phyloP scores from a whole-genome alignment of 1,140 invertebrate species.

The Ephestia elutella region DNA sequence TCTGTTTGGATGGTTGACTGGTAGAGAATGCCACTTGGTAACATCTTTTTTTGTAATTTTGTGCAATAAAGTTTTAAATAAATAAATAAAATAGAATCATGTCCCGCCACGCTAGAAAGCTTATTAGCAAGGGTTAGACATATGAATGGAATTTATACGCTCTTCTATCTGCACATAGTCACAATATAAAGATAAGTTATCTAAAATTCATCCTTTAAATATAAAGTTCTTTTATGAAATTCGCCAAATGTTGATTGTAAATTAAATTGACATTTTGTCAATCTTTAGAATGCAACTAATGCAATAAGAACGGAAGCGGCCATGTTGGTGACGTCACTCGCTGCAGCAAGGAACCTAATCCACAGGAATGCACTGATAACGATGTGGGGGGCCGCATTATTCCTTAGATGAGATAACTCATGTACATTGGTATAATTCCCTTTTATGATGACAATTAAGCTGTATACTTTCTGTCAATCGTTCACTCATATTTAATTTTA shows the following conservation, averaged over 20 bases:
- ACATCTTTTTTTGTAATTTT: too few species aligned
- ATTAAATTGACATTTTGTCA: neutral
- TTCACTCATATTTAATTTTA: neutral
- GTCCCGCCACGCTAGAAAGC: too few species aligned
- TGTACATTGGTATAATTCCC: constrained; percentile 10
- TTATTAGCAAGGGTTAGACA: too few species aligned
- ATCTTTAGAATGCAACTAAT: neutral
- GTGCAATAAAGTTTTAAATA: too few species aligned
- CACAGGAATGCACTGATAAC: constrained; percentile 40
- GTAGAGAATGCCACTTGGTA: too few species aligned
- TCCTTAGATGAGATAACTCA: neutral
- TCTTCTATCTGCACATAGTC: too few species aligned
- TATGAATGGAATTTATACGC: too few species aligned
- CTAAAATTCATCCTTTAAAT: too few species aligned
- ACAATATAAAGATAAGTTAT: too few species aligned
- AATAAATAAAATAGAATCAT: too few species aligned
- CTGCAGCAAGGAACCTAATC: constrained; percentile 26
- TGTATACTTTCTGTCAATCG: neutral
- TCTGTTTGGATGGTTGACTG: too few species aligned
- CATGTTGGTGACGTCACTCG: constrained; percentile 39
- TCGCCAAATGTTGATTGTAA: neutral
- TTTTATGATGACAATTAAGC: neutral
- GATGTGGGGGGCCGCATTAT: constrained; percentile 25
- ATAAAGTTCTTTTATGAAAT: too few species aligned
- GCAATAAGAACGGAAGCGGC: constrained; percentile 23